Conservation (phyloP, 2,797 vertebrate genomes). For the Coendou prehensilis region DNA sequence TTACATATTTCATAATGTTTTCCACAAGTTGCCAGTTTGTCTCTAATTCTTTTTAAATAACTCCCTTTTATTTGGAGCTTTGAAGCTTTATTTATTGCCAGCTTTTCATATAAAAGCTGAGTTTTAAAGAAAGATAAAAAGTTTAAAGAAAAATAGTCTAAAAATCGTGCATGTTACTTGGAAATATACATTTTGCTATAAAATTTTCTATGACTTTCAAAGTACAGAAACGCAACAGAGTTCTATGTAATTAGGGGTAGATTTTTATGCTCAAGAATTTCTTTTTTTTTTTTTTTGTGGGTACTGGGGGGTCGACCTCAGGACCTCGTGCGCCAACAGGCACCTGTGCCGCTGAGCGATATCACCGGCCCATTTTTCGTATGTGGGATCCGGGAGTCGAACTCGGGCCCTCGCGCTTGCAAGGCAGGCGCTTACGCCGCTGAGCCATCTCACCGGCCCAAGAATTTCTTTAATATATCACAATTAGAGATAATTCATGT, state of each 20-base stretch:
- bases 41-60: neutral
- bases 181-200: conserved; percentile 16
- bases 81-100: neutral
- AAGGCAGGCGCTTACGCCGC: no score
- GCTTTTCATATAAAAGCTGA: neutral
- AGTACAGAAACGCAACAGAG: neutral
- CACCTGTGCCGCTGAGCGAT: no score
- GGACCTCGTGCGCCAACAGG: no score
- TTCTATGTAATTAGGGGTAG: neutral
- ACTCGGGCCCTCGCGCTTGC: no score
- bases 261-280: neutral
- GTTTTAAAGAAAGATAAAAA: neutral
- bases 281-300: neutral
- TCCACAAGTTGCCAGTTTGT: neutral
- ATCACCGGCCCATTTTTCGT: no score
- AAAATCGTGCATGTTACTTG: neutral
- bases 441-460: no score
- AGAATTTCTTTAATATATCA: neutral
- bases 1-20: conserved; percentile 31
- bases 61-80: conserved; percentile 6
- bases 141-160: neutral
- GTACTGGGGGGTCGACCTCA: no score
- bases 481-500: neutral
- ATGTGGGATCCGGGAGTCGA: no score
- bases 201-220: conserved; percentile 40